Conservation (phyloP, 2,113 vertebrate genomes). For the Pachyramphus minor region DNA sequence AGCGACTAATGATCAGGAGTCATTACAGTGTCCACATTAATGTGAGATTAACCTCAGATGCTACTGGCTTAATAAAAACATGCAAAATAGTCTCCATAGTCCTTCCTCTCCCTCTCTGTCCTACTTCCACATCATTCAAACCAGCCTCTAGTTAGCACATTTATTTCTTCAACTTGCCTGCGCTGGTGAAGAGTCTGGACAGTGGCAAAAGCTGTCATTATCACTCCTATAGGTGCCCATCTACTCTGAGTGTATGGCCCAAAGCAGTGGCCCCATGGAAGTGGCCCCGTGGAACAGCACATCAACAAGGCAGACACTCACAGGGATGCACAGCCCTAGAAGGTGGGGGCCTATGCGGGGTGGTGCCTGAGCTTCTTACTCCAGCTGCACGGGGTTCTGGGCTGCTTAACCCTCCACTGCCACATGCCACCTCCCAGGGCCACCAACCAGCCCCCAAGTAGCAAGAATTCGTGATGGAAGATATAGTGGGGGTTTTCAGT, state of each 20-base stretch:
- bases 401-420: background rate
- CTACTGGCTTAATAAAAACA: background rate
- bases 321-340: background rate
- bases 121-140: background rate
- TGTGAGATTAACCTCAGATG: background rate
- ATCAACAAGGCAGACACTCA: rapidly evolving
- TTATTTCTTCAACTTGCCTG: rapidly evolving
- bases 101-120: background rate
- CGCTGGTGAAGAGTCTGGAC: rapidly evolving
- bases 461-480: background rate
- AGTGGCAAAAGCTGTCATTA: background rate
- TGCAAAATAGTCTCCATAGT: background rate
- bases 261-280: background rate
- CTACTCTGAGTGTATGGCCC: rapidly evolving
- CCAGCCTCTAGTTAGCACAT: background rate
- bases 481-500: rapidly evolving
- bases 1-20: background rate
- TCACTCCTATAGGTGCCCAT: no score
- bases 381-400: rapidly evolving
- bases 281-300: background rate
- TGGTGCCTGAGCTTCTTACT: rapidly evolving
- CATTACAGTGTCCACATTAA: background rate
- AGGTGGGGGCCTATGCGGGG: rapidly evolving
- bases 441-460: background rate
- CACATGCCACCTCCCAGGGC: background rate